Evolutionary conservation across 2,797 vertebrate genomes (phyloP), one percentile per base, ranked within the genome.

Genomic region (Anguilla megastoma): DNA sequence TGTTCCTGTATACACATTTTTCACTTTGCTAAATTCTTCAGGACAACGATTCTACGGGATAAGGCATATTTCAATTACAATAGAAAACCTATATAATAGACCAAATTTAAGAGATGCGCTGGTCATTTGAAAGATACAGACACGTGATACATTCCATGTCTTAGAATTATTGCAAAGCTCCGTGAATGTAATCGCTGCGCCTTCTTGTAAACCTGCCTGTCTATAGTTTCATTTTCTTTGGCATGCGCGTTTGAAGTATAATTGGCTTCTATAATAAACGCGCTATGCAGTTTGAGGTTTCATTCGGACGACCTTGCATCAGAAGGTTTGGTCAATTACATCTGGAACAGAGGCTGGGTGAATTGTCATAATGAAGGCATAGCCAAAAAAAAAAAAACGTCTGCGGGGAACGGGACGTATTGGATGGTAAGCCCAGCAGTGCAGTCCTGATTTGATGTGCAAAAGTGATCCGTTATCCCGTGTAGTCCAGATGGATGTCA

Each of bases 361-460:
- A 84, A n/a, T 84, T 58, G 83, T 52, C 83, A 84, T 9, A 21
- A 54, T 84, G 52, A 84, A 84, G 79, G 18, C 5, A 82, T 52
- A 16, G 80, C 24, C 50, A 80, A n/a, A n/a, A 27, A n/a, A 24
- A 60, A 6, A 79, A 79, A 84, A 16, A 16, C 83, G 52, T 50
- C 45, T 9, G 41, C 79, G 45, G 18, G 79, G 6, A 18, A 82
- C n/a, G 45, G 45, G 7, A 82, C 79, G 79, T 82, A n/a, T 24
- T 50, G 45, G 21, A n/a, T 30, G 74, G 36, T 36, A 79, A 41
- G 36, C 74, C 1, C 33, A 50, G 41, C 41, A 82, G 45, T 82
- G 41, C 36, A 48, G 33, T 48, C 36, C 36, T 48, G 18, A 21
- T 45, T 21, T 48, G 36, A 45, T 33, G 76, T 8, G 36, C 7